These are phyloP conservation scores for Drosophila simulans DNA, from an alignment of 1,140 invertebrate genomes.

Conservation along the genomic window DNA sequence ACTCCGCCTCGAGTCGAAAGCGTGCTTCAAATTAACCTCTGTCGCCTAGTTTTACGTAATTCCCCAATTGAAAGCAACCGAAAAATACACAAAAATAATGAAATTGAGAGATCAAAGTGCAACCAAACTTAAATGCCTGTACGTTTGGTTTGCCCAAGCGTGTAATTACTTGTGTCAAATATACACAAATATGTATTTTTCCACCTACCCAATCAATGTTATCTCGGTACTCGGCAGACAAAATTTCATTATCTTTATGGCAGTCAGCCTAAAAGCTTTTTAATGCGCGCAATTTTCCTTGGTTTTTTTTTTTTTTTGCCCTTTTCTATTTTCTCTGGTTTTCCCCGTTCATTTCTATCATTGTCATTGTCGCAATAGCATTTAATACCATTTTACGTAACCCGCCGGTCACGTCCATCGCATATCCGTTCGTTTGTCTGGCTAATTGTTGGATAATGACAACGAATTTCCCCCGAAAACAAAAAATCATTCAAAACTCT, in stretches of 20 bases:
- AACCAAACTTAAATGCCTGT: slow-evolving; percentile 5
- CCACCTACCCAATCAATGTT: slow-evolving; percentile 48
- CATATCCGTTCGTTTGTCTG: slow-evolving; percentile 53
- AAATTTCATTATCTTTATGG: slow-evolving; percentile 59
- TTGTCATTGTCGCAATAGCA: slow-evolving; percentile 51
- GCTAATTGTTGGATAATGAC: slow-evolving; percentile 60
- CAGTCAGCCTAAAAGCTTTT: slow-evolving; percentile 50
- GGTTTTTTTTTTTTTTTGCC: background rate
- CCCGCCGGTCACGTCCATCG: slow-evolving; percentile 32
- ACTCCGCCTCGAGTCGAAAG: slow-evolving; percentile 6
- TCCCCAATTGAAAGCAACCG: slow-evolving; percentile 45
- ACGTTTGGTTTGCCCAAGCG: slow-evolving; percentile 18
- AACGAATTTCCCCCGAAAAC: slow-evolving; percentile 5
- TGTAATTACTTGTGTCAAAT: slow-evolving; percentile 43
- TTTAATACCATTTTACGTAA: slow-evolving; percentile 40
- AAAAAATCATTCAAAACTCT: background rate
- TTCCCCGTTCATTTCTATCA: slow-evolving; percentile 20
- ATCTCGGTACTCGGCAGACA: slow-evolving; percentile 33
- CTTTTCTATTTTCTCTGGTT: background rate
- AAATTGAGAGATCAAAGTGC: slow-evolving; percentile 51
- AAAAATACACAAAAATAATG: slow-evolving; percentile 17
- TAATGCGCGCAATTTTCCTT: slow-evolving; percentile 55
- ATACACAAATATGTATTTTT: slow-evolving; percentile 19
- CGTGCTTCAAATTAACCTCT: slow-evolving; percentile 47
- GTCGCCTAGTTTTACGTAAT: slow-evolving; percentile 35